Percentiles rank a stretch among this genome's conserved stretches.
phyloP scores from a whole-genome alignment of 2,888 invertebrate genomes.

The Drosophila demipolita region DNA sequence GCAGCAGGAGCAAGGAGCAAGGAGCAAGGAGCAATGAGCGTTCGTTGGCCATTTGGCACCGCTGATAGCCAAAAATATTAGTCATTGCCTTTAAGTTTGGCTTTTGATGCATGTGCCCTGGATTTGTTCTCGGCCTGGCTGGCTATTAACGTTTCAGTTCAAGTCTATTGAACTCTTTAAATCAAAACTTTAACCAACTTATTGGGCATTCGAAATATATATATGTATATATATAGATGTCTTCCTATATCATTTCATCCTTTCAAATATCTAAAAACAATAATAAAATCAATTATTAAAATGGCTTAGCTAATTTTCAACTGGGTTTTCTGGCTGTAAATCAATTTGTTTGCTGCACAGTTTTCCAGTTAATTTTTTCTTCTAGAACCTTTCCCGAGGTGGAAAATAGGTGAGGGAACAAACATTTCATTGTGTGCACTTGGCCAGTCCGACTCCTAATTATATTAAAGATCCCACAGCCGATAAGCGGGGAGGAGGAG shows the following conservation, averaged over 20 bases:
- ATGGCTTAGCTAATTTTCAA: not conserved
- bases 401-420: not conserved
- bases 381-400: not conserved
- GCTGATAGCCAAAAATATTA: conserved; percentile 75
- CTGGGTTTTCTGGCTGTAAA: not conserved
- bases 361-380: not conserved
- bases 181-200: not conserved
- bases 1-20: conserved; percentile 10
- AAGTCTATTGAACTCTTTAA: conserved; percentile 48
- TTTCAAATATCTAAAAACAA: not conserved
- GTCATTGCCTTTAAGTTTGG: conserved; percentile 76
- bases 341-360: not conserved
- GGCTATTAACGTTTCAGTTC: conserved; percentile 1
- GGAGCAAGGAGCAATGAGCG: conserved; percentile 22
- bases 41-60: conserved; percentile 70
- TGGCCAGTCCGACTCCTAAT: conserved; percentile 38
- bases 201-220: not conserved
- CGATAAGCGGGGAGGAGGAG: conserved; percentile 30
- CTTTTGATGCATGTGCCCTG: conserved; percentile 61
- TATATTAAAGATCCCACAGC: conserved; percentile 36
- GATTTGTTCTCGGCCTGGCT: conserved; percentile 14
- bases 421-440: conserved; percentile 14
- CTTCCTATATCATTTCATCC: not conserved
- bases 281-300: not conserved
- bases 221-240: not conserved